Percentiles rank a stretch among this genome's conserved stretches.
These are phyloP conservation scores for Camelus bactrianus DNA, from an alignment of 2,113 vertebrate genomes.

Conservation along the genomic window DNA sequence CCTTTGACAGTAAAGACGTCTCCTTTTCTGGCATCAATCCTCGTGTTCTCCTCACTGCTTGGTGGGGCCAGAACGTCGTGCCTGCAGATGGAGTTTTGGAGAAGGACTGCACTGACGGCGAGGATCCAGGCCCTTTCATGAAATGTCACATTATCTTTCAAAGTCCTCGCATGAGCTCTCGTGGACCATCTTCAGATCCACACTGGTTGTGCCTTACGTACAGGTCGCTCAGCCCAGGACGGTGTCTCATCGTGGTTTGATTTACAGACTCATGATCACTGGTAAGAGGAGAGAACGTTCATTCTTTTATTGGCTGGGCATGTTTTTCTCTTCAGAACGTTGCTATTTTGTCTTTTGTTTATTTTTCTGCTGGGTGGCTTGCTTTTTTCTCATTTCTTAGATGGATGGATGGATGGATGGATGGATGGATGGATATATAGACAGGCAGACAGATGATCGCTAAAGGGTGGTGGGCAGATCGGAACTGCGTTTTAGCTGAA, in stretches of 20 bases:
- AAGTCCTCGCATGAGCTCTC: rapidly evolving
- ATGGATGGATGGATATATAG: not conserved
- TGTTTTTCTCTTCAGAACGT: not conserved
- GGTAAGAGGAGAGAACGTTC: not conserved
- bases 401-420: not conserved
- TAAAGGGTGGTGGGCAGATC: not conserved
- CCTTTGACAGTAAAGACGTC: not conserved
- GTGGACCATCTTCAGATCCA: not conserved
- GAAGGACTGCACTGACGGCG: too few species aligned
- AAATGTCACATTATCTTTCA: not conserved
- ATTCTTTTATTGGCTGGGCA: not conserved
- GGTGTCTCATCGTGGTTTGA: rapidly evolving
- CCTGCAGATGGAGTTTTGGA: not conserved
- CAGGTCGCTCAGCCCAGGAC: not conserved
- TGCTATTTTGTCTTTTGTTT: not conserved
- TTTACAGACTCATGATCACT: rapidly evolving
- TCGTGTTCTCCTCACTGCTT: not conserved
- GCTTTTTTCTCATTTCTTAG: conserved; percentile 19
- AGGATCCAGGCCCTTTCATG: not conserved
- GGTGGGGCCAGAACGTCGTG: not conserved
- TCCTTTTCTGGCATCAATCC: not conserved
- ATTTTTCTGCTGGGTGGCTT: not conserved
- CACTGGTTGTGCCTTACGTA: rapidly evolving
- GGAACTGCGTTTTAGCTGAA: not conserved
- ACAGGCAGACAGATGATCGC: not conserved